Conservation (phyloP, 1,140 invertebrate species). For the Zaprionus inermis region DNA sequence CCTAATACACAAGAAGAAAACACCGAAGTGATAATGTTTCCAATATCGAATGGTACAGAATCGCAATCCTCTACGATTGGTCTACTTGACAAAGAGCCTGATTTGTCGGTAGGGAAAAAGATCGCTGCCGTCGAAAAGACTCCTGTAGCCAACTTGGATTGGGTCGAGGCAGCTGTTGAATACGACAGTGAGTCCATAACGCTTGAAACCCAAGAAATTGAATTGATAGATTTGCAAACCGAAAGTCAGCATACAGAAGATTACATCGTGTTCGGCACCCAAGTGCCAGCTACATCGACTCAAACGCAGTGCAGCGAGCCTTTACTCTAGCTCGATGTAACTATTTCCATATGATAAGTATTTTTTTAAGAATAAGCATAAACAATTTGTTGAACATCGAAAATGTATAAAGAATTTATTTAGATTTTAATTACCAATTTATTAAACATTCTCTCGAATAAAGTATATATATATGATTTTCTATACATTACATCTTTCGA, state of each 20-base stretch:
- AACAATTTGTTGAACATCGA: constrained; percentile 5
- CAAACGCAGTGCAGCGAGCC: constrained; percentile 27
- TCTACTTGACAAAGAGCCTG: background rate
- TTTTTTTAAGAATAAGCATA: background rate
- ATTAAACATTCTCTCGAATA: constrained; percentile 26
- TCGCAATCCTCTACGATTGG: background rate
- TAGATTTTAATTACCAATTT: constrained; percentile 26
- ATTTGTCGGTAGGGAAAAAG: background rate
- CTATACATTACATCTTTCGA: constrained; percentile 19
- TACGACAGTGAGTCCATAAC: constrained; percentile 52
- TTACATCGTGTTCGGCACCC: constrained; percentile 48
- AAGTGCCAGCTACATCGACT: constrained; percentile 51
- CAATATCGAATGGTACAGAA: background rate
- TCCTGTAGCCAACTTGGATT: constrained; percentile 6
- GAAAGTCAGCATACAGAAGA: constrained; percentile 27
- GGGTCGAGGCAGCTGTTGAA: background rate
- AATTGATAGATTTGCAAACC: constrained; percentile 3
- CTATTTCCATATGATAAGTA: constrained; percentile 4
- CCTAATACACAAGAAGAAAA: background rate
- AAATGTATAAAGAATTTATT: constrained; percentile 34
- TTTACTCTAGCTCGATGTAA: background rate
- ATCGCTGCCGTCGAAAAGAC: background rate
- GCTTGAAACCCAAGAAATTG: background rate
- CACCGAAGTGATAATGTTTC: background rate
- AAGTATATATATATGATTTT: constrained; percentile 6